These are phyloP conservation scores for Lathronympha strigana DNA, from an alignment of 2,888 invertebrate genomes.

Conservation along the genomic window DNA sequence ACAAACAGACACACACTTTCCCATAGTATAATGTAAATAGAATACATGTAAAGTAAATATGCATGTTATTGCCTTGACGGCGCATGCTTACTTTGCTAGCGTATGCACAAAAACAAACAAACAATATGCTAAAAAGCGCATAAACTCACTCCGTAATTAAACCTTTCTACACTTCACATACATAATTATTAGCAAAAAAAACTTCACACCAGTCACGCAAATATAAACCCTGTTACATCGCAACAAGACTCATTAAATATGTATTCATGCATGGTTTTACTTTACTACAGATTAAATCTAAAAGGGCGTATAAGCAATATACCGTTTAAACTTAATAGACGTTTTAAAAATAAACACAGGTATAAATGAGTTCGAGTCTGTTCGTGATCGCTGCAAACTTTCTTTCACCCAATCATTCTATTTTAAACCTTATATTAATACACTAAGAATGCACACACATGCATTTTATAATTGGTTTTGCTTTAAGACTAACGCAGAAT, in stretches of 20 bases:
- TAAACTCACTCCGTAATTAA: conserved; percentile 7
- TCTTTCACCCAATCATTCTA: neutral
- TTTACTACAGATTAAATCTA: neutral
- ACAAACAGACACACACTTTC: too few relatives aligned
- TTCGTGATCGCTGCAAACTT: neutral
- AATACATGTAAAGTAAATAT: neutral
- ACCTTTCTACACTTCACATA: conserved; percentile 1
- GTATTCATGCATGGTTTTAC: neutral
- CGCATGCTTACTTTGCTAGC: neutral
- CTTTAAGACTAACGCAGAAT: neutral
- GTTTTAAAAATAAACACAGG: neutral
- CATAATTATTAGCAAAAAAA: conserved; percentile 1
- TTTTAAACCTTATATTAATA: neutral
- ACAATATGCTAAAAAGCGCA: conserved; percentile 14
- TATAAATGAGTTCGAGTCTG: neutral
- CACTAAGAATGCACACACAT: neutral
- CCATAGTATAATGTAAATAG: too few relatives aligned
- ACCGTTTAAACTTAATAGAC: neutral
- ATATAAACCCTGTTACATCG: neutral
- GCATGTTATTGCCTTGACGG: neutral
- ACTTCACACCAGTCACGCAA: neutral
- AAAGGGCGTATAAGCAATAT: neutral
- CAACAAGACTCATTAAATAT: neutral
- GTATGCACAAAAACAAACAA: conserved; percentile 5
- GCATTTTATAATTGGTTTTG: neutral